Evolutionary conservation across 2,797 vertebrate species (phyloP).

Genomic region (Macropus fuliginosus): DNA sequence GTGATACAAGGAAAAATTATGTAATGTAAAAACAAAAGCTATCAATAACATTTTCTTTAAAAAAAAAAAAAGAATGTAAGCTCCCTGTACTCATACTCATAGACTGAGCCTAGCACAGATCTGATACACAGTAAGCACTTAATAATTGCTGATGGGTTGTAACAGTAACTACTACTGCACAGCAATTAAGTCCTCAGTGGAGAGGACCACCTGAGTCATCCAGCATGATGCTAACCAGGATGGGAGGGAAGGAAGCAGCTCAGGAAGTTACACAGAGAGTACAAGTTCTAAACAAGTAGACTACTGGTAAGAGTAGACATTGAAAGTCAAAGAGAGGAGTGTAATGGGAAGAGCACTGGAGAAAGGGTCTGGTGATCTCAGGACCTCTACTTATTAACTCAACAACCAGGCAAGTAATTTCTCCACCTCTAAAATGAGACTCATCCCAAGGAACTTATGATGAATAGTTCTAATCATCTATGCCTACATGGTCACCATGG

Average conservation of each 20-base stretch:
- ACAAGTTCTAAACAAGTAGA: background rate
- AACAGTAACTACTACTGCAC: no score
- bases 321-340: background rate
- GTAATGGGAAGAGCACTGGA: background rate
- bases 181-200: no score
- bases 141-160: no score
- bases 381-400: background rate
- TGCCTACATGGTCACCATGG: background rate
- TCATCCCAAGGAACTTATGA: background rate
- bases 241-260: background rate
- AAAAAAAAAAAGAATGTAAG: no score
- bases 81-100: no score
- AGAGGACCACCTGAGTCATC: no score
- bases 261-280: background rate
- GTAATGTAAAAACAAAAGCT: no score
- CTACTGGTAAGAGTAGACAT: background rate
- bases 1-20: no score
- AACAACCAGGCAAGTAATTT: background rate
- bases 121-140: no score
- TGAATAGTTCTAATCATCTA: background rate
- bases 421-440: background rate
- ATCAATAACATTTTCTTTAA: no score
- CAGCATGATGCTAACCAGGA: no score
- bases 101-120: no score
- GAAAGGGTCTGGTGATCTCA: background rate